phyloP scores from a whole-genome alignment of 2,113 vertebrate genomes.

The Periophthalmus modestus region DNA sequence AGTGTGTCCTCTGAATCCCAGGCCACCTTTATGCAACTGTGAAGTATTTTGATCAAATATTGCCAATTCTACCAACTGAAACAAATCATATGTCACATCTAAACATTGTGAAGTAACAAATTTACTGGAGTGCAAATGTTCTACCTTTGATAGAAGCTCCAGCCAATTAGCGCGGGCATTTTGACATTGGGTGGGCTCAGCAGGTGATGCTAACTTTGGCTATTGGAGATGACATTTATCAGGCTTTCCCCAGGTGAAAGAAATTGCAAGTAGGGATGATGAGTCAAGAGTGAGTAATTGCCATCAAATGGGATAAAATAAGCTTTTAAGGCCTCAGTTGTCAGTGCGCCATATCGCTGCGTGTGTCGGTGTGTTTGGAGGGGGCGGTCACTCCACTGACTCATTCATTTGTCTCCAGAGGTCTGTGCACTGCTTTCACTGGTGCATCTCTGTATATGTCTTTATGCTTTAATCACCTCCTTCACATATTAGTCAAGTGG shows the following conservation, averaged over 20 bases:
- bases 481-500: constrained; percentile 35
- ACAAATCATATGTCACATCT: background rate
- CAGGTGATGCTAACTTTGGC: constrained; percentile 27
- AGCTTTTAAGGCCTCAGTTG: constrained; percentile 44
- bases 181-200: constrained; percentile 33
- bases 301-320: constrained; percentile 44
- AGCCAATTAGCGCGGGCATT: constrained; percentile 18
- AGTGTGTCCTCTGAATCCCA: too few species aligned
- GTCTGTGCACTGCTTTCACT: background rate
- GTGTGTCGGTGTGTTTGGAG: constrained; percentile 8
- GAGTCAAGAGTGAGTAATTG: constrained; percentile 58
- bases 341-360: constrained; percentile 17
- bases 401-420: constrained; percentile 44
- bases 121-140: background rate
- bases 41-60: background rate
- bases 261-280: constrained; percentile 34
- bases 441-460: background rate
- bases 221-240: constrained; percentile 51
- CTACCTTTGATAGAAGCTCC: background rate
- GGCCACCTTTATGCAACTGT: too few species aligned
- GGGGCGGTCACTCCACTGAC: constrained; percentile 50
- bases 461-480: constrained; percentile 14
- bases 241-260: constrained; percentile 35
- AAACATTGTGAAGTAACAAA: background rate
- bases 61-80: background rate